Evolutionary conservation across 2,113 vertebrate species (phyloP).

Genomic region (Apodemus sylvaticus): DNA sequence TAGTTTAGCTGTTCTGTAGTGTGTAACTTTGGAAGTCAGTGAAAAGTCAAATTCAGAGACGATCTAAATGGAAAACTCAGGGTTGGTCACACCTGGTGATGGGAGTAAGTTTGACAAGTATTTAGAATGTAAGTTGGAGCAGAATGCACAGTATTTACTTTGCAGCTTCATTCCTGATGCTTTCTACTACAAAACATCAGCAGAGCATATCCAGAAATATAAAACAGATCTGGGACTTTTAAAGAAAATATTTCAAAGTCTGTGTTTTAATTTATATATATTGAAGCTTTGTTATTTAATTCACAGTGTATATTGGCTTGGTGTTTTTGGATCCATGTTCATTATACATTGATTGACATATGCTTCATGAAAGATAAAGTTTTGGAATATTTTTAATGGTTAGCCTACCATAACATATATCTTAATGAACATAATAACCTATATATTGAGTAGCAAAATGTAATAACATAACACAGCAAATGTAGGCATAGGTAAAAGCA

Average conservation of each 20-base stretch:
- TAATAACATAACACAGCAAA: not conserved
- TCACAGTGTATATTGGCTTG: not conserved
- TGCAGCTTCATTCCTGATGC: not conserved
- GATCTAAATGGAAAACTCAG: slow-evolving; percentile 65
- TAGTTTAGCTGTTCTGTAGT: slow-evolving; percentile 84
- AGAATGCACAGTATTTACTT: slow-evolving; percentile 18
- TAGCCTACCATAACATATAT: fast-evolving
- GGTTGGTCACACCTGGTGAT: slow-evolving; percentile 70
- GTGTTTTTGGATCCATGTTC: not conserved
- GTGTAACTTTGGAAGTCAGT: slow-evolving; percentile 83
- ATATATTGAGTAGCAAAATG: not conserved
- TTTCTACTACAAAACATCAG: slow-evolving; percentile 33
- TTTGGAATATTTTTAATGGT: not conserved
- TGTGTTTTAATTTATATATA: not conserved
- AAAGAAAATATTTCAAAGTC: not conserved
- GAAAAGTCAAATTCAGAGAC: slow-evolving; percentile 82
- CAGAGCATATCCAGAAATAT: not conserved
- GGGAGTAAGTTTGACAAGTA: slow-evolving; percentile 70
- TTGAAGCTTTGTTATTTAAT: not conserved
- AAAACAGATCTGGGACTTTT: slow-evolving; percentile 25
- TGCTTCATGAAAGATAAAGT: not conserved
- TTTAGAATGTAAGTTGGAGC: slow-evolving; percentile 42
- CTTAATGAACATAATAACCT: slow-evolving; percentile 19
- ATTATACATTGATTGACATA: not conserved
- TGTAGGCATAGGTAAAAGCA: not conserved